Evolutionary conservation across 2,888 invertebrate species (phyloP), one percentile per base, ranked within the genome.

Genomic region (Diaphora mendica): DNA sequence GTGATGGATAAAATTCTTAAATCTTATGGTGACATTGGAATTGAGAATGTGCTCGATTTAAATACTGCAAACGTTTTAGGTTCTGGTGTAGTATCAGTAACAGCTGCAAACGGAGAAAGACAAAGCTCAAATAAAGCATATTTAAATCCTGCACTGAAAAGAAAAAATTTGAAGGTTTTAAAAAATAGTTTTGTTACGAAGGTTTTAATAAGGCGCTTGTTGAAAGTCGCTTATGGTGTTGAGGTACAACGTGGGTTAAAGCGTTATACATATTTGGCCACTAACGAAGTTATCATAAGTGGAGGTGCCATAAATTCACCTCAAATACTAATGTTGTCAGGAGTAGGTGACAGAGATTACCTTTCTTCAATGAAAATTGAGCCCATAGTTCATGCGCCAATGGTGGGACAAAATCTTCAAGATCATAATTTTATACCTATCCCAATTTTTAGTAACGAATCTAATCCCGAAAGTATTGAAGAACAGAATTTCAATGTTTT

Each of bases 81-180:
- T 7, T 96, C 96, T 17, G 95, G 96, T 0, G 91, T 92, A 65
- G 80, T 91, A 0, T 93, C 93, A 82, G 95, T 87, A 20, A 96
- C 95, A 51, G 92, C 96, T 80, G 91, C 92, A 66, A 87, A 89
- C 67, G 96, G 96, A 0, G 85, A 86, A 77, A 90, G 96, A 76
- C 91, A 91, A 79, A 96, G 96, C 77, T 97, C 42, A 97, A 97
- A 8, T 97, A 97, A 91, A 74, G 93, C 95, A 42, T 97, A 94
- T 80, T 85, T 96, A 1, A 83, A 90, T 9, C 86, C 83, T 17
- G 70, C 82, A 39, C 13, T 67, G 92, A 73, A 84, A 3, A 87
- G 92, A 78, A 77, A 78, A 33, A 95, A 95, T 79, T 75, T 83
- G 2, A 77, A 78, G 26, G 73, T 80, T n/a, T 62, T 80, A 5